Evolutionary conservation across 2,113 vertebrate genomes (phyloP).

Genomic region (Cyprinodon brontotheroides): DNA sequence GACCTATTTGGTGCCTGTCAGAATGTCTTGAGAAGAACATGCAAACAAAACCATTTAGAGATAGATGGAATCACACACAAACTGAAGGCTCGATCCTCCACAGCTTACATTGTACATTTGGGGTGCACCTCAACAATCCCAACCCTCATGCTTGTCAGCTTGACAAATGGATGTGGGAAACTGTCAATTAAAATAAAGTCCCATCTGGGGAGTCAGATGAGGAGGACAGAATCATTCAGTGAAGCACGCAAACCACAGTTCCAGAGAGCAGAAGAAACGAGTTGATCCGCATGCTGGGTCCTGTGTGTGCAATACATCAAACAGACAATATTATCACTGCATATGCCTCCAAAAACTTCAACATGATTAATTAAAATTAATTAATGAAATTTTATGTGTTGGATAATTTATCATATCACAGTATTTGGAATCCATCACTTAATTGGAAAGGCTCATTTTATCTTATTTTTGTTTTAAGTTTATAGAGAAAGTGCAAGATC

Average conservation of each 20-base stretch:
- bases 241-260: constrained; percentile 41
- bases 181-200: constrained; percentile 82
- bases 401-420: constrained; percentile 77
- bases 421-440: constrained; percentile 76
- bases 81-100: constrained; percentile 48
- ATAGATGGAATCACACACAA: constrained; percentile 34
- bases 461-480: constrained; percentile 12
- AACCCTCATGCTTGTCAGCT: constrained; percentile 52
- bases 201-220: constrained; percentile 68
- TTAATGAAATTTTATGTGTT: constrained; percentile 73
- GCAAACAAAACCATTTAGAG: constrained; percentile 34
- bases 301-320: constrained; percentile 75
- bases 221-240: constrained; percentile 60
- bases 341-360: constrained; percentile 72
- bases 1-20: constrained; percentile 56
- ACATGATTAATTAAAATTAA: constrained; percentile 81
- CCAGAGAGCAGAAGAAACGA: constrained; percentile 50
- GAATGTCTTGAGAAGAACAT: constrained; percentile 48
- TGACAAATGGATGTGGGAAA: constrained; percentile 75
- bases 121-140: constrained; percentile 45
- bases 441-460: constrained; percentile 57
- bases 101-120: constrained; percentile 19
- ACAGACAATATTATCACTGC: constrained; percentile 73
- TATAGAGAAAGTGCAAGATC: constrained; percentile 57
- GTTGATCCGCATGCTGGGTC: constrained; percentile 66